Conservation (phyloP, 1,140 invertebrate genomes). For the Tyrophagus putrescentiae region DNA sequence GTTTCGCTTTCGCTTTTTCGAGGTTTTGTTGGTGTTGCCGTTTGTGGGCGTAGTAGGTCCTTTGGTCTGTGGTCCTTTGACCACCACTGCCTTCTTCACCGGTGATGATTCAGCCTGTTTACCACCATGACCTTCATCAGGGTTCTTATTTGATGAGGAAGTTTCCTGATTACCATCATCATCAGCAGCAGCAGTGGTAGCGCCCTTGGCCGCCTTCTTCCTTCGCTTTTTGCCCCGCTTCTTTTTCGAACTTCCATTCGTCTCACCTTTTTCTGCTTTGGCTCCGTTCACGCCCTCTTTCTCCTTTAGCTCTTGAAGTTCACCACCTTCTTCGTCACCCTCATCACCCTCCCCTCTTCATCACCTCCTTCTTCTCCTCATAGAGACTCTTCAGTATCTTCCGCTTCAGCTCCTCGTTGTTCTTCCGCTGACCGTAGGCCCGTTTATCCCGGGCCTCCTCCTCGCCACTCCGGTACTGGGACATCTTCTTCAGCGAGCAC, state of each 20-base stretch:
- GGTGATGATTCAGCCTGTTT: not conserved
- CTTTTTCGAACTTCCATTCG: no score
- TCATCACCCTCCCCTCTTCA: constrained; percentile 18
- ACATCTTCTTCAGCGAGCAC: constrained; percentile 78
- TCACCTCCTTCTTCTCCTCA: constrained; percentile 30
- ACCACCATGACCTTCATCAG: not conserved
- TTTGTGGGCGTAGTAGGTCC: no score
- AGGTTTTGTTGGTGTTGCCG: not conserved
- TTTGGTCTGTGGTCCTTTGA: not conserved
- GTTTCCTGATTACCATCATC: not conserved
- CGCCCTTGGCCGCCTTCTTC: not conserved
- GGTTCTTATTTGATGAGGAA: not conserved
- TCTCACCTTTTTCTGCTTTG: no score
- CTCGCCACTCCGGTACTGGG: constrained; percentile 51
- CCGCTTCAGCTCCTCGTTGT: constrained; percentile 54
- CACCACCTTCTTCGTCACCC: not conserved
- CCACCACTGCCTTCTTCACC: not conserved
- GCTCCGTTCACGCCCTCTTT: not conserved
- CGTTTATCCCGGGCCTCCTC: constrained; percentile 64
- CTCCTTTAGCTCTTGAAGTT: not conserved
- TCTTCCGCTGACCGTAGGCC: constrained; percentile 54
- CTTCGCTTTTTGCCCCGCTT: not conserved
- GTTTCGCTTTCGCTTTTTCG: not conserved
- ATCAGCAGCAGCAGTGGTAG: not conserved
- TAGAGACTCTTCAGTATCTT: constrained; percentile 74